Evolutionary conservation across 2,113 vertebrate species (phyloP).

Genomic region (Percopsis transmontana): DNA sequence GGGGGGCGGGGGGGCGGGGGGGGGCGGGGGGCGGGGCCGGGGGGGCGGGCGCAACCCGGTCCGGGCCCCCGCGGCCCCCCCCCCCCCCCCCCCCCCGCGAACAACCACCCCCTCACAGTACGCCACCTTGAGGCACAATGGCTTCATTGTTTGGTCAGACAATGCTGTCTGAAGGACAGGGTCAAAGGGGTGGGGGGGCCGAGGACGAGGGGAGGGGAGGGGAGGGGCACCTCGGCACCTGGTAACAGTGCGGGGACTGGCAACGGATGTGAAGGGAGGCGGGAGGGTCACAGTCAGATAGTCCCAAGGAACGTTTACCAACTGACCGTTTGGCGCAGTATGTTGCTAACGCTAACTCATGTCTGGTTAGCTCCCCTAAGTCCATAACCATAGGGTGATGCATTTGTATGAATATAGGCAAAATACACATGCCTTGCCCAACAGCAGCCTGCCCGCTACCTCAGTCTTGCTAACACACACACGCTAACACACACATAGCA

Average conservation of each 20-base stretch:
- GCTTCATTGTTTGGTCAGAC: conserved; percentile 65
- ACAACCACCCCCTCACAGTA: conserved; percentile 59
- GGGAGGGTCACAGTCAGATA: conserved; percentile 54
- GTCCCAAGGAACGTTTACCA: conserved; percentile 30
- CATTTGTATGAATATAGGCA: neutral
- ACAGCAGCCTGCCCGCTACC: neutral
- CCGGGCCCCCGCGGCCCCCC: conserved; percentile 62
- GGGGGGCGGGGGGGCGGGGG: neutral
- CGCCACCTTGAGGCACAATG: conserved; percentile 76
- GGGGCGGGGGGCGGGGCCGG: neutral
- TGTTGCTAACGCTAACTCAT: too few relatives aligned
- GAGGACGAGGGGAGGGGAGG: conserved; percentile 13
- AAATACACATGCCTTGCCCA: neutral
- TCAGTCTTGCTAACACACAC: neutral
- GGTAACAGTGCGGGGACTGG: conserved; percentile 44
- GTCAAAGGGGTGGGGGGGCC: conserved; percentile 42
- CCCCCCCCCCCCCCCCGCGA: conserved; percentile 16
- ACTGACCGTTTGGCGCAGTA: too few relatives aligned
- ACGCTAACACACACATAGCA: conserved; percentile 27
- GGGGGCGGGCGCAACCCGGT: conserved; percentile 54
- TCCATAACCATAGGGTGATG: neutral
- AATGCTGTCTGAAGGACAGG: conserved; percentile 70
- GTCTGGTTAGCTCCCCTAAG: too few relatives aligned
- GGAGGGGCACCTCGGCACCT: conserved; percentile 45
- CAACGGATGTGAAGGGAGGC: conserved; percentile 23